These are phyloP conservation scores for Ormyrus thymus DNA, from an alignment of 2,888 invertebrate genomes.

Conservation along the genomic window DNA sequence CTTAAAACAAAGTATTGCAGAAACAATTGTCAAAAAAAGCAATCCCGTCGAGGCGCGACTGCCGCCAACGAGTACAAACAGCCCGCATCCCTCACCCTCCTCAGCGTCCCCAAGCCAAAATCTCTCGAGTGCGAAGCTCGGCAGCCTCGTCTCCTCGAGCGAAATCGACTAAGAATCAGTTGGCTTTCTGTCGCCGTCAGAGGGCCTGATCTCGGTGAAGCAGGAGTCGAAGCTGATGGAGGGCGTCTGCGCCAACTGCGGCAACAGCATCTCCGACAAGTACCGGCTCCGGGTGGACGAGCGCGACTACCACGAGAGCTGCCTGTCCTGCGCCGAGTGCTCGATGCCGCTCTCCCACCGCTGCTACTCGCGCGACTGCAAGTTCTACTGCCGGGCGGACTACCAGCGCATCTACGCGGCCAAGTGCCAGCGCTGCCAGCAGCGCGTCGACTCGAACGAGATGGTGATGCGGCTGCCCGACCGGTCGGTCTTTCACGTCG, in stretches of 20 bases:
- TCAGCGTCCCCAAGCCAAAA: no score
- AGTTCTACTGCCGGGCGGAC: conserved; percentile 97
- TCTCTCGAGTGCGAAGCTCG: no score
- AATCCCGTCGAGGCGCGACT: no score
- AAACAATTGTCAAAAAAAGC: no score
- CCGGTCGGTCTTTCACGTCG: conserved; percentile 86
- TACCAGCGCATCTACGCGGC: conserved; percentile 98
- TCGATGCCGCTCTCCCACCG: conserved; percentile 92
- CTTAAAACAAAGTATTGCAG: no score
- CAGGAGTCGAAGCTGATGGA: conserved; percentile 80
- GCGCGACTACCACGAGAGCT: conserved; percentile 96
- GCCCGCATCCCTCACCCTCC: no score
- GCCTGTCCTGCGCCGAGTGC: conserved; percentile 96
- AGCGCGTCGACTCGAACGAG: conserved; percentile 92
- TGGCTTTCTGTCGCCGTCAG: conserved; percentile 57
- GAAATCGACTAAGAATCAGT: no score
- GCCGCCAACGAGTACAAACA: no score
- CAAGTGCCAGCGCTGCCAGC: conserved; percentile 94
- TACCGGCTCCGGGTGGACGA: conserved; percentile 96
- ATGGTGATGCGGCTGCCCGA: conserved; percentile 91
- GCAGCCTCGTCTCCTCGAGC: no score
- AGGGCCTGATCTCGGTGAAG: conserved; percentile 77
- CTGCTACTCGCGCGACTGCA: conserved; percentile 95
- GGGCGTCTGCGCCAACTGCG: conserved; percentile 92
- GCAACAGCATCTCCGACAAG: conserved; percentile 94